phyloP scores from a whole-genome alignment of 1,140 invertebrate genomes.

The Pogonomyrmex barbatus region DNA sequence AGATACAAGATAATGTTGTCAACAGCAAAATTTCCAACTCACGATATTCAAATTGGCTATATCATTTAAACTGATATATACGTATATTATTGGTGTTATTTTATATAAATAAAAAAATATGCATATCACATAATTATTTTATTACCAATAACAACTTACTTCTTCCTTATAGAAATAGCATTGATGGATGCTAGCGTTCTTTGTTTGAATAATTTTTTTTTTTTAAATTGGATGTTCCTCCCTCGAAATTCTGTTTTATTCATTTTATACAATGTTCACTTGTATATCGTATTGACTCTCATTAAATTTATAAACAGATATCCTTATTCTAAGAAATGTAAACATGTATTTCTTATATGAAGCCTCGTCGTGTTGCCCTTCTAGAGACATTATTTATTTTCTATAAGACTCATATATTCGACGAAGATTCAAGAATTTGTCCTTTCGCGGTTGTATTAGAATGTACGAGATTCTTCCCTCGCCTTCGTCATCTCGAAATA shows the following conservation, averaged over 20 bases:
- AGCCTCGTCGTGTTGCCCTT: not conserved
- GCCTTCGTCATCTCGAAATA: conserved; percentile 20
- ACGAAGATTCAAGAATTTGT: not conserved
- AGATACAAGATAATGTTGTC: no score
- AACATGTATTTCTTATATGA: not conserved
- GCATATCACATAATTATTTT: no score
- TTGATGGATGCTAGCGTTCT: no score
- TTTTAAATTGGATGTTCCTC: not conserved
- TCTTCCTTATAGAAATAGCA: no score
- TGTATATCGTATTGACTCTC: not conserved
- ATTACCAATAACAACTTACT: no score
- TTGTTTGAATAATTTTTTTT: no score
- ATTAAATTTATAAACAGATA: not conserved
- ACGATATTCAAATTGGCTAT: no score
- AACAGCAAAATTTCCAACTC: no score
- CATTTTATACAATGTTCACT: no score
- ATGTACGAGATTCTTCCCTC: not conserved
- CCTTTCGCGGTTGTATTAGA: not conserved
- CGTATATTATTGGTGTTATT: no score
- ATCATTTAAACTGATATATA: no score
- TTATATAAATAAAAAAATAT: no score
- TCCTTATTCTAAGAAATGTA: not conserved
- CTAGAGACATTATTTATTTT: not conserved
- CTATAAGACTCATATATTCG: not conserved
- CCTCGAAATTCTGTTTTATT: not conserved